Conservation (phyloP, 2,113 vertebrate species). For the Pseudonaja textilis region DNA sequence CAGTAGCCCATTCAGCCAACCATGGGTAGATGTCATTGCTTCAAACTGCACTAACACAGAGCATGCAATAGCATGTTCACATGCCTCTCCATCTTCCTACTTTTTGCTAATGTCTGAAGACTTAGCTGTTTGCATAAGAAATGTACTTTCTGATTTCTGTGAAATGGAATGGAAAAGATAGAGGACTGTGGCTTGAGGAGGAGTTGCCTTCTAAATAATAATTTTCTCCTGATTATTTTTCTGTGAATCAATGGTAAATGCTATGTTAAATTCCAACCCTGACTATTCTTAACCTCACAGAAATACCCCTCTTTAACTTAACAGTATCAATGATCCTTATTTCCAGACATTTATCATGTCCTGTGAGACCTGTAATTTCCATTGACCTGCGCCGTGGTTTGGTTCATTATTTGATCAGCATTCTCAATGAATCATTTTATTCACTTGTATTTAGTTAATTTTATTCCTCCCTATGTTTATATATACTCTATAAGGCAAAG, state of each 20-base stretch:
- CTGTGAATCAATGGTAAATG: slow-evolving; percentile 21
- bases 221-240: slow-evolving; percentile 27
- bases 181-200: not conserved
- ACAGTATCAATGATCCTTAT: slow-evolving; percentile 60
- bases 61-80: not conserved
- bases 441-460: slow-evolving; percentile 75
- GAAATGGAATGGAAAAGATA: not conserved
- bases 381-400: slow-evolving; percentile 72
- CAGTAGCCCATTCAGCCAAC: not conserved
- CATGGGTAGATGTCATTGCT: not conserved
- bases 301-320: slow-evolving; percentile 43
- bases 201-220: not conserved
- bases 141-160: not conserved
- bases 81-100: not conserved
- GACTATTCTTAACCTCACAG: slow-evolving; percentile 43
- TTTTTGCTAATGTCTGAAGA: not conserved
- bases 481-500: slow-evolving; percentile 65
- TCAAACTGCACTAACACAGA: not conserved
- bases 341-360: slow-evolving; percentile 66
- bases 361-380: slow-evolving; percentile 68
- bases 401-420: slow-evolving; percentile 68
- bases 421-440: slow-evolving; percentile 69
- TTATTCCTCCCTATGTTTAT: slow-evolving; percentile 71
- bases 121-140: not conserved
- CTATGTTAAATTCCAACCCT: slow-evolving; percentile 52